These are phyloP conservation scores for Lateolabrax maculatus DNA, from an alignment of 2,797 vertebrate genomes.

Conservation along the genomic window DNA sequence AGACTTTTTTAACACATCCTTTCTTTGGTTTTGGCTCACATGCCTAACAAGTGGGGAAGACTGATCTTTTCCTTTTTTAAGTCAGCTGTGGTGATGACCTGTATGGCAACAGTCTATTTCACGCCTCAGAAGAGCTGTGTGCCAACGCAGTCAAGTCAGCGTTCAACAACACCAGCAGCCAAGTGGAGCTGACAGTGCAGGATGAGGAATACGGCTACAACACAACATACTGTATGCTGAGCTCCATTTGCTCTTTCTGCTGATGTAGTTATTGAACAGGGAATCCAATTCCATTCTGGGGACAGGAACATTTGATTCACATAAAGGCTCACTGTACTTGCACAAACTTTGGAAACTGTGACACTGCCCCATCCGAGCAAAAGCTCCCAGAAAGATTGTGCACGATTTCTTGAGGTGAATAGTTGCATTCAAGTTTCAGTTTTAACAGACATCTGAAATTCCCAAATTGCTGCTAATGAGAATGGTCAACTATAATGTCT, in stretches of 20 bases:
- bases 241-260: constrained; percentile 58
- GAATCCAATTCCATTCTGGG: constrained; percentile 61
- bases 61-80: constrained; percentile 31
- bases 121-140: constrained; percentile 52
- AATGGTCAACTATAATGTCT: constrained; percentile 28
- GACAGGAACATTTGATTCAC: constrained; percentile 62
- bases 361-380: constrained; percentile 16
- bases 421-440: background rate
- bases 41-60: constrained; percentile 31
- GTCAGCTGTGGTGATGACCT: constrained; percentile 44
- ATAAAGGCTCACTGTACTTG: constrained; percentile 54
- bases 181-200: constrained; percentile 64
- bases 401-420: constrained; percentile 1
- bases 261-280: constrained; percentile 59
- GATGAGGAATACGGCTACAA: constrained; percentile 49
- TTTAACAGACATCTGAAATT: background rate
- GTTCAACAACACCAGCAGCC: constrained; percentile 46
- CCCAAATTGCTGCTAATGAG: constrained; percentile 24
- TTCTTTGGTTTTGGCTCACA: constrained; percentile 3
- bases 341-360: constrained; percentile 30
- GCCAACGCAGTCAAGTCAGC: constrained; percentile 48
- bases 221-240: constrained; percentile 48
- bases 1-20: background rate
- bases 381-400: background rate
- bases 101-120: constrained; percentile 61